Percentiles rank a stretch among this genome's conserved stretches.
Conservation (phyloP, 2,797 vertebrate species). For the Momotus momota region DNA sequence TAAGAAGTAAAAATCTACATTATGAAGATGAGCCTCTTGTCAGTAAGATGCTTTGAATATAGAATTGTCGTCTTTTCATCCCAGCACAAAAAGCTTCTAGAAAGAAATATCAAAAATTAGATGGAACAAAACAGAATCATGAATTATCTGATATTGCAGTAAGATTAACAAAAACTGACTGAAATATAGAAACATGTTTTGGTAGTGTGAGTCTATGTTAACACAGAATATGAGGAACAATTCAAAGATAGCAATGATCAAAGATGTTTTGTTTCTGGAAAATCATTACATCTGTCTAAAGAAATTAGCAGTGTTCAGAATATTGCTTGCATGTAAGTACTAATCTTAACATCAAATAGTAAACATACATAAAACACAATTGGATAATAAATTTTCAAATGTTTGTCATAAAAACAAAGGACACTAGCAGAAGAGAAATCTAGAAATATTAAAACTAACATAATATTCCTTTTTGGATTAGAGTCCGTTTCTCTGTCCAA, state of each 20-base stretch:
- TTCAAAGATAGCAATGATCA: not conserved
- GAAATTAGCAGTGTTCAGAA: not conserved
- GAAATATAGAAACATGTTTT: not conserved
- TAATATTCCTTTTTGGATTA: not conserved
- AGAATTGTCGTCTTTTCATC: not conserved
- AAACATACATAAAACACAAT: not conserved
- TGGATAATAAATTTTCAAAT: not conserved
- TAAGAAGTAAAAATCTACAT: not conserved
- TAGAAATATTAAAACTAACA: not conserved
- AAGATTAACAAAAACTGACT: not conserved
- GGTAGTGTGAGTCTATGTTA: not conserved
- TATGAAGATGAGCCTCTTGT: not conserved
- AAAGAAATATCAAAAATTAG: not conserved
- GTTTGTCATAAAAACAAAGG: not conserved
- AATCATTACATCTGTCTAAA: not conserved
- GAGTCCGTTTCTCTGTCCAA: not conserved
- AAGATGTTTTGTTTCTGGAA: not conserved
- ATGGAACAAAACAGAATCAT: not conserved
- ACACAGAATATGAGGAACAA: not conserved
- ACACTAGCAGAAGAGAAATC: not conserved
- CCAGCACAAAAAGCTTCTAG: not conserved
- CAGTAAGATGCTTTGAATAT: not conserved
- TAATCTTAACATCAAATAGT: not conserved
- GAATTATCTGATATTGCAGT: not conserved
- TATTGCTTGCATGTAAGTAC: not conserved